phyloP scores from a whole-genome alignment of 2,888 invertebrate species.

The Aelia acuminata region DNA sequence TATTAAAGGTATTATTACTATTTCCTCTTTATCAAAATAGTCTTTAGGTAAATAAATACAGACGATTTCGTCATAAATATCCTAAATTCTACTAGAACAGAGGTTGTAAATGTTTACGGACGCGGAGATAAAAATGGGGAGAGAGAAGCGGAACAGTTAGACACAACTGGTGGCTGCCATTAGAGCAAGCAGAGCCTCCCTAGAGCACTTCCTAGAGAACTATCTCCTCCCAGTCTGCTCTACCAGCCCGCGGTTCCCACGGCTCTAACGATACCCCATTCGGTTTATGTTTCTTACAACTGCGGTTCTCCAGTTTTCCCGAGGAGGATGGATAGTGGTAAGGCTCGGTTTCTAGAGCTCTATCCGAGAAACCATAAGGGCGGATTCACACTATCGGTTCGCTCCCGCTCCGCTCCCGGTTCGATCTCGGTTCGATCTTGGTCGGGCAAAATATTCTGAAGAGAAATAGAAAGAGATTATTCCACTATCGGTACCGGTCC shows the following conservation, averaged over 20 bases:
- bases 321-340: background rate
- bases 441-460: too few species aligned
- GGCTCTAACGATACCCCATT: background rate
- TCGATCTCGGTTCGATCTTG: too few species aligned
- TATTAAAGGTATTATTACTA: background rate
- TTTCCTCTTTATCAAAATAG: background rate
- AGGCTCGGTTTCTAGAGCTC: background rate
- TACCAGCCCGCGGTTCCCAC: background rate
- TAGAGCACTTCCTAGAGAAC: background rate
- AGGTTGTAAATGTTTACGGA: slow-evolving; percentile 16
- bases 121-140: background rate
- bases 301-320: background rate
- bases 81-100: background rate
- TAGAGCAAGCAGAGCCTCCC: background rate
- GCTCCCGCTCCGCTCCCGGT: too few species aligned
- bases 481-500: too few species aligned
- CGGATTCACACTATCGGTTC: too few species aligned
- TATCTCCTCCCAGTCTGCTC: background rate
- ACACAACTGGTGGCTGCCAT: background rate
- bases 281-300: slow-evolving; percentile 2
- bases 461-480: too few species aligned
- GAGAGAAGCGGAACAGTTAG: slow-evolving; percentile 5
- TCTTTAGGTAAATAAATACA: background rate
- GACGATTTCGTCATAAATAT: background rate
- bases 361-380: too few species aligned